Percentiles rank a stretch among this genome's conserved stretches.
phyloP scores from a whole-genome alignment of 2,888 invertebrate species.

The Silvanus unidentatus region DNA sequence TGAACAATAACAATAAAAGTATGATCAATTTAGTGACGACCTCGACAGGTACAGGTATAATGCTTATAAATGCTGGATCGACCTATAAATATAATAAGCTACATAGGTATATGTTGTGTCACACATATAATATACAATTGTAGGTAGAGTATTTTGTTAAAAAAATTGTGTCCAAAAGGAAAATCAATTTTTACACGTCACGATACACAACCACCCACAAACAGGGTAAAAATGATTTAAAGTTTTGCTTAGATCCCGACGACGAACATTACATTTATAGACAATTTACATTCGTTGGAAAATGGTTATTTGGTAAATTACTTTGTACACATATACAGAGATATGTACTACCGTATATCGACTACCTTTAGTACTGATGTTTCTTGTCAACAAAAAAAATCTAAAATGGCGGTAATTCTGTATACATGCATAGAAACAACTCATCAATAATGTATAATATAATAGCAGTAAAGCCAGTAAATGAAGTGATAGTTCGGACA shows the following conservation, averaged over 20 bases:
- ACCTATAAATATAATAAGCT: conserved; percentile 15
- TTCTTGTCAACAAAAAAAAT: conserved; percentile 33
- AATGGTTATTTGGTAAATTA: conserved; percentile 31
- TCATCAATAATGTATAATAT: conserved; percentile 37
- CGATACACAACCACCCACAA: too few species aligned
- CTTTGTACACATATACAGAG: conserved; percentile 15
- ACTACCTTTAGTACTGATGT: conserved; percentile 25
- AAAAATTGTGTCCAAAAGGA: conserved; percentile 28
- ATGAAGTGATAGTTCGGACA: conserved; percentile 20
- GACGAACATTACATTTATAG: conserved; percentile 6
- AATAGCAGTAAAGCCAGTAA: conserved; percentile 24
- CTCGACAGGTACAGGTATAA: conserved; percentile 18
- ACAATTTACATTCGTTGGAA: conserved; percentile 19
- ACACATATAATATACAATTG: conserved; percentile 22
- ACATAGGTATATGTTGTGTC: too few species aligned
- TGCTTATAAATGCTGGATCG: conserved; percentile 20
- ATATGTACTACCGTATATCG: conserved; percentile 24
- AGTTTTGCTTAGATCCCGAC: conserved; percentile 17
- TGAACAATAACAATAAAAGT: conserved; percentile 9
- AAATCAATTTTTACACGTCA: conserved; percentile 39
- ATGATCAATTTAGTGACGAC: conserved; percentile 15
- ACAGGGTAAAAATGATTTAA: conserved; percentile 35
- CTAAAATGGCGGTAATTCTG: conserved; percentile 35
- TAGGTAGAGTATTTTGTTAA: conserved; percentile 27
- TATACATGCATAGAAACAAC: conserved; percentile 34